These are phyloP conservation scores for Gouania willdenowi DNA, from an alignment of 2,797 vertebrate genomes.

Conservation along the genomic window DNA sequence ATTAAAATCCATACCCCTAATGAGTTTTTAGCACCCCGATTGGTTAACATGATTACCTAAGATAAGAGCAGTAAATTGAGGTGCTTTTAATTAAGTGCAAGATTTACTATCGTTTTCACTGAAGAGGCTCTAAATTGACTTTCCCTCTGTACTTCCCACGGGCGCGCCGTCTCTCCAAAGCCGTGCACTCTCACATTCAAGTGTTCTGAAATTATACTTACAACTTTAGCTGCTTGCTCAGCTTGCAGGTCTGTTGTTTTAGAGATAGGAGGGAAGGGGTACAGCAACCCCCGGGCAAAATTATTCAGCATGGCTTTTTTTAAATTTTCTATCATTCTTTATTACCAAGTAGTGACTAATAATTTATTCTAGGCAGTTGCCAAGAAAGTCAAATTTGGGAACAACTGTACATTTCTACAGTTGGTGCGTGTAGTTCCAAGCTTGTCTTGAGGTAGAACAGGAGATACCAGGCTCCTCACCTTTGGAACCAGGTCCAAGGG, in stretches of 20 bases:
- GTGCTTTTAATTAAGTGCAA: slow-evolving; percentile 76
- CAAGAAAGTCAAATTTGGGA: too few species aligned
- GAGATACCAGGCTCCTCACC: too few species aligned
- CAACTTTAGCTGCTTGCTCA: not conserved
- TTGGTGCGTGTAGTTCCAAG: too few species aligned
- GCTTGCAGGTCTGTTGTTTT: not conserved
- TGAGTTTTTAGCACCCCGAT: slow-evolving; percentile 71
- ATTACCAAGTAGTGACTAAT: too few species aligned
- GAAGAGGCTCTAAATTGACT: slow-evolving; percentile 39
- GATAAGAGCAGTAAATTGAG: slow-evolving; percentile 75
- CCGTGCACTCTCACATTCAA: slow-evolving; percentile 9
- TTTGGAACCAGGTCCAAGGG: too few species aligned
- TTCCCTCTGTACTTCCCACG: slow-evolving; percentile 16
- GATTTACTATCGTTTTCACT: slow-evolving; percentile 62
- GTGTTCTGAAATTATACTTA: slow-evolving; percentile 8
- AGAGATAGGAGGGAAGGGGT: not conserved
- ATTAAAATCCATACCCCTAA: slow-evolving; percentile 81
- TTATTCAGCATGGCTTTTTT: too few species aligned
- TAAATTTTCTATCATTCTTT: too few species aligned
- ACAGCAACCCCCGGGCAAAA: too few species aligned
- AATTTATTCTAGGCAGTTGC: too few species aligned
- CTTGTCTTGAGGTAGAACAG: too few species aligned
- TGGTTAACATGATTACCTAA: slow-evolving; percentile 78
- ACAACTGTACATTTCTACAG: too few species aligned
- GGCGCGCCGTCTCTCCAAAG: slow-evolving; percentile 5